Conservation (phyloP, 2,113 vertebrate species). For the Paradisaea rubra region DNA sequence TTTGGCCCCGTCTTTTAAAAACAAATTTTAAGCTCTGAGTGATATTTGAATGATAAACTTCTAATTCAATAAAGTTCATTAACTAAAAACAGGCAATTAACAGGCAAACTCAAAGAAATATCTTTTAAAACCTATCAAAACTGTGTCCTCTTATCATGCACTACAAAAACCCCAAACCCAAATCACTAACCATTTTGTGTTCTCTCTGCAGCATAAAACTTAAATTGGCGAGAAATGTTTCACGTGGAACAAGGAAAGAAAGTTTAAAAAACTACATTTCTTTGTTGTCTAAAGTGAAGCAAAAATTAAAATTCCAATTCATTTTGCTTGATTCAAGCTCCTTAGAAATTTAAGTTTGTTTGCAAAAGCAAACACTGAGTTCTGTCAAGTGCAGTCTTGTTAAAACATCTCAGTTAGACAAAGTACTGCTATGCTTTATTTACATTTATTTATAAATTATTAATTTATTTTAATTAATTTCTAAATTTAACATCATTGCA, state of each 20-base stretch:
- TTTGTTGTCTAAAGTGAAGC: not conserved
- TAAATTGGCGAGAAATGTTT: not conserved
- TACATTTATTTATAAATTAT: not conserved
- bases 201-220: not conserved
- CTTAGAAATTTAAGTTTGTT: not conserved
- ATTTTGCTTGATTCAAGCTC: not conserved
- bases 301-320: not conserved
- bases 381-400: not conserved
- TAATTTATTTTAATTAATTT: not conserved
- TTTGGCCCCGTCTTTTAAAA: not conserved
- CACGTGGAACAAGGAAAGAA: not conserved
- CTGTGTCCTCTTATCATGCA: not conserved
- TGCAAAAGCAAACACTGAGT: not conserved
- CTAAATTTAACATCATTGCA: not conserved
- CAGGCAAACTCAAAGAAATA: not conserved
- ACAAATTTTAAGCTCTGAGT: not conserved
- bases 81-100: not conserved
- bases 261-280: not conserved
- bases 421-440: conserved; percentile 12
- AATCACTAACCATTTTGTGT: not conserved
- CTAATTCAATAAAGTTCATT: not conserved
- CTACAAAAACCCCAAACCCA: not conserved
- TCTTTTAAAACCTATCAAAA: not conserved
- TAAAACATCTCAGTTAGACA: not conserved
- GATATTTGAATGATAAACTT: not conserved